Conservation (phyloP, 1,140 invertebrate species). For the Micrasema minimum region DNA sequence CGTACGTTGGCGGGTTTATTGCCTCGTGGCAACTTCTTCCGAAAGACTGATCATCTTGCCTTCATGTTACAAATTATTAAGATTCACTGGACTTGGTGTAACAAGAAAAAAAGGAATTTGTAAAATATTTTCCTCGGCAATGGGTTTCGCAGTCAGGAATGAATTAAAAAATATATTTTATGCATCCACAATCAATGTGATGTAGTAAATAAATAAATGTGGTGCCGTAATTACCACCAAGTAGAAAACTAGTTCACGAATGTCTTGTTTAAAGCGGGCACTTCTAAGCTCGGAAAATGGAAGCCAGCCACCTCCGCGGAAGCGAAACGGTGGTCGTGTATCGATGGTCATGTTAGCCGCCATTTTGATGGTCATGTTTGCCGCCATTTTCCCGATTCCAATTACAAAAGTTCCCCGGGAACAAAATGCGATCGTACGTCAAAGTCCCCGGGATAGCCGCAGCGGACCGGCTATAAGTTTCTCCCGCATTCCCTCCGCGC, state of each 20-base stretch:
- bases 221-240: too few species aligned
- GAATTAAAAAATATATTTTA: not conserved
- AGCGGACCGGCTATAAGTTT: conserved; percentile 21
- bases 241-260: too few species aligned
- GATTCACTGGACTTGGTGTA: too few species aligned
- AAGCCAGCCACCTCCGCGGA: not conserved
- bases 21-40: too few species aligned
- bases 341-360: conserved; percentile 37
- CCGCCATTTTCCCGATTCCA: conserved; percentile 47
- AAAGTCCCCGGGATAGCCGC: conserved; percentile 42
- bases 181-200: not conserved
- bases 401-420: conserved; percentile 46
- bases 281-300: too few species aligned
- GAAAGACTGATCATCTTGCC: too few species aligned
- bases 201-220: too few species aligned
- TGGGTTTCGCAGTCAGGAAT: not conserved
- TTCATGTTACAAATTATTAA: too few species aligned
- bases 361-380: conserved; percentile 43
- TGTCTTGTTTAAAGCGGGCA: too few species aligned
- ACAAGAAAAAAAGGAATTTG: too few species aligned
- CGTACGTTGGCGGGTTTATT: too few species aligned
- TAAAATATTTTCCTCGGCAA: too few species aligned
- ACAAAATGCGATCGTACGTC: conserved; percentile 45
- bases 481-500: not conserved
- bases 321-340: not conserved